Evolutionary conservation across 2,888 invertebrate genomes (phyloP).

Genomic region (Lamellibrachia satsuma): DNA sequence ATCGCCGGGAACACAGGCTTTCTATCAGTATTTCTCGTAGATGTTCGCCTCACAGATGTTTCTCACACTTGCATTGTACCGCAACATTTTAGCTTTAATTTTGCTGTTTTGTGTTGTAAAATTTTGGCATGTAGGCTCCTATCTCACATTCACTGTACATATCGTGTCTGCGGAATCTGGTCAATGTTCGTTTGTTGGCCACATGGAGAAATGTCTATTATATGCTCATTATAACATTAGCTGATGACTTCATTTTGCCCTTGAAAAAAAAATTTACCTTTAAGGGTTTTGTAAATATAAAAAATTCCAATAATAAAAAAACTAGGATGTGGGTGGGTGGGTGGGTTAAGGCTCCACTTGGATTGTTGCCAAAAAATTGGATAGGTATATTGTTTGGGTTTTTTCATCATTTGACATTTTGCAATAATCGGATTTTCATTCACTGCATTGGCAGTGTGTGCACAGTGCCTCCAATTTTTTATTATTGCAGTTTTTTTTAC

Average conservation of each 20-base stretch:
- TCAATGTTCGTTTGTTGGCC: not conserved
- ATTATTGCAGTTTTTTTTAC: too few relatives aligned
- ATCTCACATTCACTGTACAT: not conserved
- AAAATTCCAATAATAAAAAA: too few relatives aligned
- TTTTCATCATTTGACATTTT: too few relatives aligned
- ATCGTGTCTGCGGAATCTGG: not conserved
- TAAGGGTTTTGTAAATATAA: too few relatives aligned
- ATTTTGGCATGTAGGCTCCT: not conserved
- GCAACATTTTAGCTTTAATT: not conserved
- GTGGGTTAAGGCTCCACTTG: too few relatives aligned
- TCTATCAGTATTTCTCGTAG: slow-evolving; percentile 25
- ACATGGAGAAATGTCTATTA: not conserved
- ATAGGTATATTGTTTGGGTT: too few relatives aligned
- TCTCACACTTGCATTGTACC: not conserved
- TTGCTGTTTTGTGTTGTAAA: not conserved
- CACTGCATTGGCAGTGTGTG: too few relatives aligned
- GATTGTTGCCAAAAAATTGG: too few relatives aligned
- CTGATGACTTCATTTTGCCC: not conserved
- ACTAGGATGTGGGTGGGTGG: too few relatives aligned
- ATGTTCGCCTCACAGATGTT: not conserved
- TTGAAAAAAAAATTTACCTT: not conserved
- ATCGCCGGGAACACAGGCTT: slow-evolving; percentile 31
- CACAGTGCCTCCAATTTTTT: too few relatives aligned
- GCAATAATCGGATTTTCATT: too few relatives aligned
- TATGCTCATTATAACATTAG: not conserved